These are phyloP conservation scores for Actinernus sp. DNA, from an alignment of 92 coral and sea anemone genomes.

Conservation along the genomic window DNA sequence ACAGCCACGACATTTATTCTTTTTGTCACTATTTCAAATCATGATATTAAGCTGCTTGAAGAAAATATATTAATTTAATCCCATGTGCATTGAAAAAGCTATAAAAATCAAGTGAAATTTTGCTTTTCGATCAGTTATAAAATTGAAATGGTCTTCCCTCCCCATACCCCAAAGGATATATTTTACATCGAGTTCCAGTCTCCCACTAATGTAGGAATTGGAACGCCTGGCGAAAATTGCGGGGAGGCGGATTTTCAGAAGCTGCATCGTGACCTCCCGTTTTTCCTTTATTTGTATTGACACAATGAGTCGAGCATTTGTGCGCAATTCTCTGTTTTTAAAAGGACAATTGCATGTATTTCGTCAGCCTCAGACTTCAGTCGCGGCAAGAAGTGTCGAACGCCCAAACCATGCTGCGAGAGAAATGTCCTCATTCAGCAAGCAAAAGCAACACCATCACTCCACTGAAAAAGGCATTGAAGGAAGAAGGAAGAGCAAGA, in stretches of 20 bases:
- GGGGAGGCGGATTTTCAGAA: too few species aligned
- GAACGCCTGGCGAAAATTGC: background rate
- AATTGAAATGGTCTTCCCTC: conserved; percentile 13
- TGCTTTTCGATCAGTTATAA: too few species aligned
- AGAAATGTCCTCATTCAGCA: background rate
- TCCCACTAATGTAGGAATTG: background rate
- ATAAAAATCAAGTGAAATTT: too few species aligned
- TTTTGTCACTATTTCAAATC: too few species aligned
- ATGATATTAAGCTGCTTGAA: too few species aligned
- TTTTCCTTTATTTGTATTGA: too few species aligned
- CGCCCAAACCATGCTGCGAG: background rate
- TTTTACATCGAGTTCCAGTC: background rate
- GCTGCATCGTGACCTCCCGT: too few species aligned
- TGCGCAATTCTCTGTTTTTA: too few species aligned
- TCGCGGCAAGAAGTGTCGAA: background rate
- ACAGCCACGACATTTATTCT: too few species aligned
- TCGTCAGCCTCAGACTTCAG: background rate
- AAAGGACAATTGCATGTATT: background rate
- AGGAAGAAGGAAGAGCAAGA: conserved; percentile 29
- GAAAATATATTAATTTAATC: too few species aligned
- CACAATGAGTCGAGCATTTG: too few species aligned
- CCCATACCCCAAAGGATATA: background rate
- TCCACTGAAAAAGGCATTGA: conserved; percentile 32
- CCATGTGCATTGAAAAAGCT: too few species aligned
- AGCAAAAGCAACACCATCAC: background rate